Evolutionary conservation across 1,140 invertebrate species (phyloP).

Genomic region (Muscidifurax raptorellus): DNA sequence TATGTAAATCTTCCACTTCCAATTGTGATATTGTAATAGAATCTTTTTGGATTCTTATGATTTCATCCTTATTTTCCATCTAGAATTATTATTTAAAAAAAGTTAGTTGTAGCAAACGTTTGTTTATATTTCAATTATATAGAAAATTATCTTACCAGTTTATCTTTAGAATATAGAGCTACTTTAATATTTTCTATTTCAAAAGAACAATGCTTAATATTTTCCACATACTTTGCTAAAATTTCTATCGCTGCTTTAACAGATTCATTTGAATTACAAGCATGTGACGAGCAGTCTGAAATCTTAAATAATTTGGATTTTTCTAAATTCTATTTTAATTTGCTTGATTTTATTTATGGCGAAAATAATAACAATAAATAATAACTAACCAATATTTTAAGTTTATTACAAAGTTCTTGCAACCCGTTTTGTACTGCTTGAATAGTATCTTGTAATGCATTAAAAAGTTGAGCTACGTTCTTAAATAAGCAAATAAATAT

Average conservation of each 20-base stretch:
- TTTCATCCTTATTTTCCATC: constrained; percentile 70
- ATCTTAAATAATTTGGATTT: constrained; percentile 54
- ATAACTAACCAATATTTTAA: constrained; percentile 64
- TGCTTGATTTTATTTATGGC: neutral
- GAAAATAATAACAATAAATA: constrained; percentile 35
- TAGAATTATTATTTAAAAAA: constrained; percentile 53
- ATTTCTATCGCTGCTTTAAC: constrained; percentile 58
- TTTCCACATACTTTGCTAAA: constrained; percentile 61
- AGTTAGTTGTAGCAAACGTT: neutral
- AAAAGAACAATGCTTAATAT: constrained; percentile 60
- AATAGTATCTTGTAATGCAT: constrained; percentile 61
- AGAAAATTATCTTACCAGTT: constrained; percentile 65
- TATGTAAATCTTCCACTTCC: constrained; percentile 67
- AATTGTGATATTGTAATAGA: constrained; percentile 67
- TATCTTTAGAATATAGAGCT: constrained; percentile 66
- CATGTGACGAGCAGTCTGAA: constrained; percentile 54
- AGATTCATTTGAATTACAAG: constrained; percentile 54
- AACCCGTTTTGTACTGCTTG: constrained; percentile 60
- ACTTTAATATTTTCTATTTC: constrained; percentile 66
- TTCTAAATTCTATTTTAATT: neutral
- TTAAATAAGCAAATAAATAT: constrained; percentile 37
- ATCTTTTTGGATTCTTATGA: constrained; percentile 70
- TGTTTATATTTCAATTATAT: constrained; percentile 1
- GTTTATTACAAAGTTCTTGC: constrained; percentile 60
- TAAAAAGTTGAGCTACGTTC: constrained; percentile 53